These are phyloP conservation scores for Aythya baeri DNA, from an alignment of 2,113 vertebrate genomes.

Conservation along the genomic window DNA sequence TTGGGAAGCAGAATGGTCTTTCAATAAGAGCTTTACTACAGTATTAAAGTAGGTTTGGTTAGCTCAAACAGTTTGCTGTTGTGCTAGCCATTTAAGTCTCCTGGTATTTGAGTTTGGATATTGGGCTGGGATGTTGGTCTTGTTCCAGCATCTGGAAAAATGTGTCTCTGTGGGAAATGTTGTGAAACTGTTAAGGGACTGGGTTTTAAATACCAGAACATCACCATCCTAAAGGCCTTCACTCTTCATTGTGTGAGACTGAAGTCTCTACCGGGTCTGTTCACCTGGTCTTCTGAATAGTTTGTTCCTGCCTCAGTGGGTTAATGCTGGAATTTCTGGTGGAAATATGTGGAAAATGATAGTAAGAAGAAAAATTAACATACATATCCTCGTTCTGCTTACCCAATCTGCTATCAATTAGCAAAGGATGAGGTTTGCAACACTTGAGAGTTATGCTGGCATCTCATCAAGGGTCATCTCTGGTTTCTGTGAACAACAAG, in stretches of 20 bases:
- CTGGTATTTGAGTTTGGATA: not conserved
- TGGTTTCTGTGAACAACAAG: not conserved
- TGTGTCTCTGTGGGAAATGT: not conserved
- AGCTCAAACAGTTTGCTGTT: not conserved
- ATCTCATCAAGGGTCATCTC: not conserved
- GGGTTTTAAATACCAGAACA: not conserved
- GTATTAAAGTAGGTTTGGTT: not conserved
- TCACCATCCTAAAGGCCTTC: not conserved
- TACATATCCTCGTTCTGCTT: not conserved
- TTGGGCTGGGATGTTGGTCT: not conserved
- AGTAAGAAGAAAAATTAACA: not conserved
- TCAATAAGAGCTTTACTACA: not conserved
- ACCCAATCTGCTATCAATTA: conserved; percentile 5
- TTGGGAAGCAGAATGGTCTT: not conserved
- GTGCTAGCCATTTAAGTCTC: not conserved
- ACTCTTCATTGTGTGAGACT: not conserved
- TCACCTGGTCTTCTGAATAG: not conserved
- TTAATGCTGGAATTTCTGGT: not conserved
- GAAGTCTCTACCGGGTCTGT: not conserved
- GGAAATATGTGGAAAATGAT: not conserved
- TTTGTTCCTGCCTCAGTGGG: not conserved
- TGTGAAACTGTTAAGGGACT: not conserved
- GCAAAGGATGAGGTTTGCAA: not conserved
- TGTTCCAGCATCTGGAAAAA: not conserved
- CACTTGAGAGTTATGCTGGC: not conserved